Evolutionary conservation across 2,113 vertebrate species (phyloP), one percentile per base, ranked within the genome.

Genomic region (Tupaia tana): DNA sequence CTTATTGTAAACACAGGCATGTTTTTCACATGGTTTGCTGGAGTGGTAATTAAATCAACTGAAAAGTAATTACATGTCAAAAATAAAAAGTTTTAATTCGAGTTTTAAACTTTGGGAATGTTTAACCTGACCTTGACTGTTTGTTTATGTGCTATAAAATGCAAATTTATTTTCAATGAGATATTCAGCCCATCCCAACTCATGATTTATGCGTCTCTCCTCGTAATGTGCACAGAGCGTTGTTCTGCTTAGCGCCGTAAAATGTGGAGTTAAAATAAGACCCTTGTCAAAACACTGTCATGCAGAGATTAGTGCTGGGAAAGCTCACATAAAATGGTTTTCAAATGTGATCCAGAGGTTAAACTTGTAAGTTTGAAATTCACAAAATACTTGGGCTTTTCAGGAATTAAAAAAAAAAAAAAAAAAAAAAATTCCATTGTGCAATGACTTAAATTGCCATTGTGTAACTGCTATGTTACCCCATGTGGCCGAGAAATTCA

Each of bases 261-360:
- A 90, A 84, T 58, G n/a, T 73, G 63, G 56, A 93, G 52, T 85
- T 93, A 83, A 92, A 87, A 59, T 85, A 79, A 70, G 43, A 78
- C 69, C 34, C 81, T 78, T 92, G 89, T 96, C 85, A 93, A 94
- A 96, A 92, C 93, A 94, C 59, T 88, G 54, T 64, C 89, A 74
- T 78, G 12, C 31, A 34, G 56, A 86, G 87, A 89, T 93, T 56
- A 93, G 52, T 54, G 69, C 61, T 75, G 4, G 25, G 77, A 84
- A 31, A 63, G 86, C 70, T 90, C 89, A 92, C 91, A 71, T 88
- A 52, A 78, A 94, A 79, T 82, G 86, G 85, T 81, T 86, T 87
- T 78, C 54, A 70, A 89, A 90, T 84, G 81, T 59, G 81, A 11
- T 83, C 70, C 52, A 66, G 83, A 70, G 71, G 66, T 84, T 87